phyloP scores from a whole-genome alignment of 2,888 invertebrate species.

The Gymnocheta viridis region DNA sequence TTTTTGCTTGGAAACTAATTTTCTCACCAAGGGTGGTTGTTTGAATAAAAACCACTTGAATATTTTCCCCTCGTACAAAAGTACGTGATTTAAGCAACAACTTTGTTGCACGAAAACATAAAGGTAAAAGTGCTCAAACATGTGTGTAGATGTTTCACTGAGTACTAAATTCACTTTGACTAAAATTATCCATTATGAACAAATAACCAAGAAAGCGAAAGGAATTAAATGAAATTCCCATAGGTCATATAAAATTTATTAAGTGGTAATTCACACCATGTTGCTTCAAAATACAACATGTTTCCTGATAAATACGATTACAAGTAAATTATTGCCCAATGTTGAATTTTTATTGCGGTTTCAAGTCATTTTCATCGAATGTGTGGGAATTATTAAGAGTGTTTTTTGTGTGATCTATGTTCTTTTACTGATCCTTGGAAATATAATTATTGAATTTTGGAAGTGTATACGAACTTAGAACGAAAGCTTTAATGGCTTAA shows the following conservation, averaged over 20 bases:
- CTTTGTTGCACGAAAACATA: background rate
- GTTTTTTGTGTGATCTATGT: background rate
- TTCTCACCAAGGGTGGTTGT: slow-evolving; percentile 17
- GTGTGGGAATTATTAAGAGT: slow-evolving; percentile 5
- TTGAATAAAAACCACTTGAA: slow-evolving; percentile 44
- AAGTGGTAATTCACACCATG: slow-evolving; percentile 73
- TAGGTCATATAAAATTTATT: slow-evolving; percentile 78
- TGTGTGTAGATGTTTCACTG: slow-evolving; percentile 18
- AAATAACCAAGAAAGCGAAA: slow-evolving; percentile 47
- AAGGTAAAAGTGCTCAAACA: slow-evolving; percentile 41
- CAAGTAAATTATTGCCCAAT: slow-evolving; percentile 20
- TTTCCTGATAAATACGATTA: slow-evolving; percentile 18
- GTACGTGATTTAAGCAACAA: slow-evolving; percentile 56
- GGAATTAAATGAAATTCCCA: slow-evolving; percentile 72
- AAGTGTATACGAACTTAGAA: no score
- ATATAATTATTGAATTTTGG: no score
- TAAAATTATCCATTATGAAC: slow-evolving; percentile 49
- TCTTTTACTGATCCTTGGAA: background rate
- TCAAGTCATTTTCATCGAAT: background rate
- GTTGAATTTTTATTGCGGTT: background rate
- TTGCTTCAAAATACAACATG: slow-evolving; percentile 40
- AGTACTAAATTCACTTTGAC: slow-evolving; percentile 31
- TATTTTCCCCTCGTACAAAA: slow-evolving; percentile 42
- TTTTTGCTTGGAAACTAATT: background rate
- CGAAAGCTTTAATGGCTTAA: no score